These are phyloP conservation scores for Tachysurus fulvidraco DNA, from an alignment of 2,113 vertebrate genomes.

Conservation along the genomic window DNA sequence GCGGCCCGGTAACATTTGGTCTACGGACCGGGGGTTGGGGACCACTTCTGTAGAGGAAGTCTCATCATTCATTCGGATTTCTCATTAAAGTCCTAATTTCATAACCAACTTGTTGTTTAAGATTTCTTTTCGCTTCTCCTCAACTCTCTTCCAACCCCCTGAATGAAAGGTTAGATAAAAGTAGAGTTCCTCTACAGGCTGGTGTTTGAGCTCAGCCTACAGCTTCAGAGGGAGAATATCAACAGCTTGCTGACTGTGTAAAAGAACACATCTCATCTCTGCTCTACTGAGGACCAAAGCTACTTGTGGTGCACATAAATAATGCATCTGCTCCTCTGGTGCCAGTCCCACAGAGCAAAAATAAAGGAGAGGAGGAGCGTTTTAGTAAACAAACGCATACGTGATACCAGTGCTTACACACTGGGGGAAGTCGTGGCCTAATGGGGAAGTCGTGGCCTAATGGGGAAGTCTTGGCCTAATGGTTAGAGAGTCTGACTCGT, in stretches of 20 bases:
- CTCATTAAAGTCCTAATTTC: too few relatives aligned
- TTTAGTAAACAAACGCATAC: neutral
- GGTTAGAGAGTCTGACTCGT: too few relatives aligned
- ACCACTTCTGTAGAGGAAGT: too few relatives aligned
- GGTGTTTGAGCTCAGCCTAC: neutral
- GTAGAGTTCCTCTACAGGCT: neutral
- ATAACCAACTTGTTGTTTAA: neutral
- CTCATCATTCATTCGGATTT: too few relatives aligned
- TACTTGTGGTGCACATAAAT: neutral
- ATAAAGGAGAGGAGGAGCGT: too few relatives aligned
- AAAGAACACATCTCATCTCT: neutral
- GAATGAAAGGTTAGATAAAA: neutral
- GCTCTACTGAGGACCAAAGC: neutral
- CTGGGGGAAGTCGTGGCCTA: too few relatives aligned
- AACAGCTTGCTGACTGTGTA: neutral
- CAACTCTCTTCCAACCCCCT: neutral
- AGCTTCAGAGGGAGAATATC: constrained; percentile 4
- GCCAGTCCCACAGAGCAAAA: neutral
- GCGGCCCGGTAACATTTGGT: too few relatives aligned
- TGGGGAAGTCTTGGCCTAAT: too few relatives aligned
- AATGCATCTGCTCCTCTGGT: neutral
- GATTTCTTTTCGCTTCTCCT: neutral
- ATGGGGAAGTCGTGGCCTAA: too few relatives aligned
- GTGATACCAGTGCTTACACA: too few relatives aligned
- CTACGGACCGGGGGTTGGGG: too few relatives aligned